Evolutionary conservation across 2,888 invertebrate genomes (phyloP), one percentile per base, ranked within the genome.

Genomic region (Pherbina coryleti): DNA sequence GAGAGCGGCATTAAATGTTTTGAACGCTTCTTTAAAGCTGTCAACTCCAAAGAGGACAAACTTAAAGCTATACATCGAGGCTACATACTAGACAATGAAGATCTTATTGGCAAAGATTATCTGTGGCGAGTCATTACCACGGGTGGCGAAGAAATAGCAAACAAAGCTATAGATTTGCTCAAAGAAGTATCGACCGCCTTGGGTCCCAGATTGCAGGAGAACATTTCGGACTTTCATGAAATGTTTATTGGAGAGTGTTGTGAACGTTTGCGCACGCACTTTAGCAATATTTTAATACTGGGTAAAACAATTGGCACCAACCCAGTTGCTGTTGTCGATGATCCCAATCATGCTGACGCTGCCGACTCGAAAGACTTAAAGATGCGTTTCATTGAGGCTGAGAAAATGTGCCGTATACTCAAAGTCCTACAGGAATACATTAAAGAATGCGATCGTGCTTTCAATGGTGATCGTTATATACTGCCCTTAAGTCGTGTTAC

Each of bases 31-130:
- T 87, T 89, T 71, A 89, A 90, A 91, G 96, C 97, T 79, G 98
- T 98, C 28, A 98, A 98, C 91, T 94, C 95, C 80, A 98, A 98
- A 91, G 97, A 97, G 90, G 96, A 96, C 81, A 98, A 98, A 91
- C 91, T 98, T 78, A 95, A 96, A 89, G 92, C 94, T 79, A 97
- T 96, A 89, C 92, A 97, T 86, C 93, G 97, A 84, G 94, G 95
- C 81, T 94, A 95, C 90, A 92, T 96, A 86, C 95, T 98, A 91
- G 97, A 98, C 89, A 97, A 98, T 90, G 94, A 96, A 83, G 97
- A 98, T 91, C 93, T 98, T 86, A 97, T 98, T 88, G 98, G 98
- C 82, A 93, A 97, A 87, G 98, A 98, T 90, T 98, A 98, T 91
- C 92, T 98, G 84, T 98, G 98, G 98, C 92, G 95, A 90, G 96